phyloP scores from a whole-genome alignment of 2,888 invertebrate species.

The Nematopogon swammerdamellus region DNA sequence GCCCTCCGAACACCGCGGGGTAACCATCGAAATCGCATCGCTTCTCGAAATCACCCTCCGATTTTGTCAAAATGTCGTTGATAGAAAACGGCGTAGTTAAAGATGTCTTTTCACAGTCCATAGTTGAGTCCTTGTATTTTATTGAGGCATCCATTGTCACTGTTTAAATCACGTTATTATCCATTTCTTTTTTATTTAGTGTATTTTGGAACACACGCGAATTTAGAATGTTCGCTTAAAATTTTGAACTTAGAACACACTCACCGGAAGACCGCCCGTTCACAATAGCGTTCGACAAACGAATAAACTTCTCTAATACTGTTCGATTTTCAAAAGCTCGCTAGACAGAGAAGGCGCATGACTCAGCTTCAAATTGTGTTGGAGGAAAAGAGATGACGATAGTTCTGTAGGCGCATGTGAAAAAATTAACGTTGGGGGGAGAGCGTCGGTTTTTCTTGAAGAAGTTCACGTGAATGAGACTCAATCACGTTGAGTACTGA shows the following conservation, averaged over 20 bases:
- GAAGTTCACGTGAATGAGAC: constrained; percentile 54
- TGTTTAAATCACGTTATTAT: constrained; percentile 24
- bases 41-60: constrained; percentile 42
- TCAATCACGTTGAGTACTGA: constrained; percentile 27
- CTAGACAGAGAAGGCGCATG: constrained; percentile 32
- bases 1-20: constrained; percentile 15
- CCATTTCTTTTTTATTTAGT: no score
- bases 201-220: no score
- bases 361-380: constrained; percentile 3
- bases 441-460: constrained; percentile 54
- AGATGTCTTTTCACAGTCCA: constrained; percentile 41
- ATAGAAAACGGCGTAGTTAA: constrained; percentile 68
- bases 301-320: constrained; percentile 43
- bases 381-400: constrained; percentile 23
- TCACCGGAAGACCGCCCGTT: constrained; percentile 27
- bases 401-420: constrained; percentile 36
- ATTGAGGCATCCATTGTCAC: constrained; percentile 42
- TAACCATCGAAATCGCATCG: constrained; percentile 21
- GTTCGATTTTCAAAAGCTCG: constrained; percentile 30
- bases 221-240: no score
- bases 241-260: no score
- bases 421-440: constrained; percentile 56
- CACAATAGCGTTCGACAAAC: constrained; percentile 50
- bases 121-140: constrained; percentile 32
- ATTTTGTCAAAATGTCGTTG: constrained; percentile 67